Evolutionary conservation across 2,797 vertebrate species (phyloP).

Genomic region (Sebastes elongatus): DNA sequence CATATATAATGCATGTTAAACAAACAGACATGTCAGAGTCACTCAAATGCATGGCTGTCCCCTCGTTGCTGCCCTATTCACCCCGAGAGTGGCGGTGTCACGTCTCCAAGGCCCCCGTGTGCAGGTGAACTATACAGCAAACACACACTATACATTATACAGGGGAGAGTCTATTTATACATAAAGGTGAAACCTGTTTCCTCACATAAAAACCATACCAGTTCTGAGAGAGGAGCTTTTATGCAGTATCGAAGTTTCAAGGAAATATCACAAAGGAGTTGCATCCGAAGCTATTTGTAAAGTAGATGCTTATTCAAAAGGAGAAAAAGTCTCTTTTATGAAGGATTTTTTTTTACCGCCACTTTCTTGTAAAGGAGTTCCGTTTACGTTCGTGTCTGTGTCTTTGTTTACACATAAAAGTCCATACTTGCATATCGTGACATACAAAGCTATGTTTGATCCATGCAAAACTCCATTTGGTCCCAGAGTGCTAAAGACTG

Average conservation of each 20-base stretch:
- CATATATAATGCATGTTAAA: slow-evolving; percentile 77
- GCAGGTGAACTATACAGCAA: slow-evolving; percentile 15
- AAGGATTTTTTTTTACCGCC: not conserved
- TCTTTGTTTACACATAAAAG: slow-evolving; percentile 3
- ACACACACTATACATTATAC: slow-evolving; percentile 13
- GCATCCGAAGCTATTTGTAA: not conserved
- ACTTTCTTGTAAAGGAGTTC: not conserved
- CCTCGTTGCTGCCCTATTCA: slow-evolving; percentile 21
- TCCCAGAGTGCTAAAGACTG: slow-evolving; percentile 17
- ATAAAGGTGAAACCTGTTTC: slow-evolving; percentile 9
- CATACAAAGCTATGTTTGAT: slow-evolving; percentile 15
- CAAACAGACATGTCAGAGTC: slow-evolving; percentile 75
- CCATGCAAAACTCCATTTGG: slow-evolving; percentile 1
- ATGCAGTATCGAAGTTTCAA: not conserved
- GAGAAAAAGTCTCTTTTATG: not conserved
- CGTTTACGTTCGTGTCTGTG: not conserved
- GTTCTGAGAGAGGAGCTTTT: not conserved
- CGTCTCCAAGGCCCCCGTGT: slow-evolving; percentile 21
- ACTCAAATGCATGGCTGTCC: slow-evolving; percentile 59
- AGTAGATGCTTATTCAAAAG: not conserved
- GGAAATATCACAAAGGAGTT: not conserved
- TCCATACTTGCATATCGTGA: not conserved
- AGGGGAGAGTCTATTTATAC: slow-evolving; percentile 3
- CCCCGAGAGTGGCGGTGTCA: slow-evolving; percentile 19
- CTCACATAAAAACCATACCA: slow-evolving; percentile 1